Percentiles rank a stretch among this genome's conserved stretches.
Evolutionary conservation across 2,888 invertebrate genomes (phyloP).

Genomic region (Folsomia manolachei): DNA sequence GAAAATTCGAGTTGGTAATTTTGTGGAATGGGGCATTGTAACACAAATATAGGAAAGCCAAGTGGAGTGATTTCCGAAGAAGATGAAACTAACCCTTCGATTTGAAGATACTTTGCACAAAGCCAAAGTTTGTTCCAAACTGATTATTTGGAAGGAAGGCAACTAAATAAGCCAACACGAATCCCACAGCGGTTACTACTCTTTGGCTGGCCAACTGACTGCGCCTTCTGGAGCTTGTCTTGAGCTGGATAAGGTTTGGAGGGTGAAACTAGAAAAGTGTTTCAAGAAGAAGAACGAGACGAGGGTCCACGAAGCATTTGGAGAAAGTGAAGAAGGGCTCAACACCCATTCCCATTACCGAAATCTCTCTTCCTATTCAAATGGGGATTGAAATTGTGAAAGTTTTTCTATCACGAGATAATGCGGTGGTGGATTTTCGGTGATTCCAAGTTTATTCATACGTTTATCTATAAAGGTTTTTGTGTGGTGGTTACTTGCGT

Average conservation of each 20-base stretch:
- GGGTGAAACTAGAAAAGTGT: background rate
- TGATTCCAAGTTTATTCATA: slow-evolving; percentile 17
- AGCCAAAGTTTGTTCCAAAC: background rate
- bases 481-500: slow-evolving; percentile 16
- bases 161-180: background rate
- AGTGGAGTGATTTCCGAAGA: no score
- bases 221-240: slow-evolving; percentile 15
- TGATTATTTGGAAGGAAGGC: background rate
- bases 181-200: background rate
- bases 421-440: slow-evolving; percentile 33
- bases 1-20: no score
- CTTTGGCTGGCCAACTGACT: no score
- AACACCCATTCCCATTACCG: slow-evolving; percentile 30
- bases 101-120: background rate
- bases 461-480: slow-evolving; percentile 4
- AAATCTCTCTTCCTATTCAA: slow-evolving; percentile 31
- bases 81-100: no score
- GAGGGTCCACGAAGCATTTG: slow-evolving; percentile 7
- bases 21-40: no score
- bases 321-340: slow-evolving; percentile 15
- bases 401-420: slow-evolving; percentile 47
- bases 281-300: slow-evolving; percentile 1
- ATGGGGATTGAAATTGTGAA: slow-evolving; percentile 41
- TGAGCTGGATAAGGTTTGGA: no score
- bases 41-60: no score